Percentiles rank a stretch among this genome's conserved stretches.
Evolutionary conservation across 23 tunicate species (phyloP).

Genomic region (Aplidium turbinatum): DNA sequence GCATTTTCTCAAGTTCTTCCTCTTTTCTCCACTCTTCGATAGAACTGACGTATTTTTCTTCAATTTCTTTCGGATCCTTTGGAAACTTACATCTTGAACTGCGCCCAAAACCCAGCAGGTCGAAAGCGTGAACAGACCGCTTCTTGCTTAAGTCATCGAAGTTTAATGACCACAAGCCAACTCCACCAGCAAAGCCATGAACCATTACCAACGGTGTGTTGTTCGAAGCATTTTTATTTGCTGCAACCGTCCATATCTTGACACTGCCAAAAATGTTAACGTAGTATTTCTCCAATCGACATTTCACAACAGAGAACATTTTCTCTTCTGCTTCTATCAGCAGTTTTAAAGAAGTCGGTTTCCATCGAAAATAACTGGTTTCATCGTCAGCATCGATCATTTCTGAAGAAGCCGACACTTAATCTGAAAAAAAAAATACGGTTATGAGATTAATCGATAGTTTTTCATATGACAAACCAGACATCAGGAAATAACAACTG

Average conservation of each 20-base stretch:
- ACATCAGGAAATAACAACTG: too few species aligned
- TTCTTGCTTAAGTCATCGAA: constrained; percentile 17
- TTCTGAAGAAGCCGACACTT: too few species aligned
- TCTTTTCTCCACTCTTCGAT: constrained; percentile 44
- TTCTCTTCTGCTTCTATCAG: constrained; percentile 13
- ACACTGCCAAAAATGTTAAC: constrained; percentile 10
- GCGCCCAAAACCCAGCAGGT: constrained; percentile 43
- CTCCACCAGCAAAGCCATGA: constrained; percentile 49
- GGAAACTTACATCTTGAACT: constrained; percentile 27
- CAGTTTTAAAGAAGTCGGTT: constrained; percentile 3
- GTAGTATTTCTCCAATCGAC: background rate
- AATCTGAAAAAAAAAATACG: too few species aligned
- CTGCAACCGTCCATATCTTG: constrained; percentile 40
- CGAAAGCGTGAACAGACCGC: constrained; percentile 32
- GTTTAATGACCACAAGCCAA: constrained; percentile 39
- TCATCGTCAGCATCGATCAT: constrained; percentile 1
- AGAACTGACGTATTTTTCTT: constrained; percentile 26
- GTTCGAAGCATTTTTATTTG: constrained; percentile 11
- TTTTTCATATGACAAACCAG: too few species aligned
- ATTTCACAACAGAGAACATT: constrained; percentile 25
- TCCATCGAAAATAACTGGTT: constrained; percentile 3
- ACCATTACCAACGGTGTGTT: constrained; percentile 32
- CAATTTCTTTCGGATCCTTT: constrained; percentile 1
- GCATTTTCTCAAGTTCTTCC: constrained; percentile 11
- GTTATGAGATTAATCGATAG: too few species aligned